Conservation (phyloP, 2,888 invertebrate species). For the Lycia hirtaria region DNA sequence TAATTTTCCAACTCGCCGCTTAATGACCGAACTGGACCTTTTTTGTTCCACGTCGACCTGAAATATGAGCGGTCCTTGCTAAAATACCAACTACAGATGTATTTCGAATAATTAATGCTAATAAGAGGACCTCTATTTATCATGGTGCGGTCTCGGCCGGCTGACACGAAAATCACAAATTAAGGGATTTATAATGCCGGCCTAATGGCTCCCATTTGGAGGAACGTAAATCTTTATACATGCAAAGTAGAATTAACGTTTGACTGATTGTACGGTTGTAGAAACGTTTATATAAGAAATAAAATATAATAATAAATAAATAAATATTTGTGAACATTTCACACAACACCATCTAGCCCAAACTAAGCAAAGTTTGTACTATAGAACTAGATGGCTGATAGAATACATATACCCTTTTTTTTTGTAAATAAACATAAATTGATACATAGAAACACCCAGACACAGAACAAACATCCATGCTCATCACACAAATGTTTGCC, state of each 20-base stretch:
- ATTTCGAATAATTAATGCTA: constrained; percentile 39
- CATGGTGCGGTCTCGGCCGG: constrained; percentile 41
- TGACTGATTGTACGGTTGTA: background rate
- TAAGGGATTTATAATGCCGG: constrained; percentile 45
- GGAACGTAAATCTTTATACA: constrained; percentile 15
- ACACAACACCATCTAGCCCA: too few species aligned
- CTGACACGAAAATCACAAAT: constrained; percentile 52
- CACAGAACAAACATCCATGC: too few species aligned
- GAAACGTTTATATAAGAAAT: too few species aligned
- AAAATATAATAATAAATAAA: too few species aligned
- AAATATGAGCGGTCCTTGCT: constrained; percentile 26
- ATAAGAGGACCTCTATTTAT: constrained; percentile 44
- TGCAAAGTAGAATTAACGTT: background rate
- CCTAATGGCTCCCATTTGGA: constrained; percentile 24
- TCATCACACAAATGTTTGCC: too few species aligned
- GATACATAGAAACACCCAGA: too few species aligned
- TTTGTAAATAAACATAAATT: too few species aligned
- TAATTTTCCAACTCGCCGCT: constrained; percentile 26
- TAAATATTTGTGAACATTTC: too few species aligned
- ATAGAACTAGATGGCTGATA: too few species aligned
- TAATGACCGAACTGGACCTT: constrained; percentile 24
- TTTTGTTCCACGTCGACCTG: constrained; percentile 15
- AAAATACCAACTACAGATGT: constrained; percentile 28
- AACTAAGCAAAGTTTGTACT: too few species aligned
- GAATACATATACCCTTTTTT: too few species aligned